phyloP scores from a whole-genome alignment of 2,113 vertebrate genomes.

The Melanerpes aurifrons region DNA sequence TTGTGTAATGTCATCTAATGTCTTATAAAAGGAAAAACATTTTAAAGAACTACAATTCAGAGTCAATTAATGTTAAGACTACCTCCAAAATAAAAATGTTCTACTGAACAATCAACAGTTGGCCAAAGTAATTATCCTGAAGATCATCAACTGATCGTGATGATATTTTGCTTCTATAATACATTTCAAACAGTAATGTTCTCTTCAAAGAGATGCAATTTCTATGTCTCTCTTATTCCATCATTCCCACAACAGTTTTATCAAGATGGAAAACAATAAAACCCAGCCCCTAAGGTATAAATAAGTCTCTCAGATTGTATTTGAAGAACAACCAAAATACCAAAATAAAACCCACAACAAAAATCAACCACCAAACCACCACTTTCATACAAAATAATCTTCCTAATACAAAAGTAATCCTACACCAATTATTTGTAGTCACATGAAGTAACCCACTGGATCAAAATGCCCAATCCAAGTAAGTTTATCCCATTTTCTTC shows the following conservation, averaged over 20 bases:
- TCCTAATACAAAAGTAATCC: not conserved
- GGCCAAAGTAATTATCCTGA: not conserved
- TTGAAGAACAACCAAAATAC: not conserved
- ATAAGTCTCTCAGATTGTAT: not conserved
- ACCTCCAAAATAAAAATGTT: not conserved
- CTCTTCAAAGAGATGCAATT: not conserved
- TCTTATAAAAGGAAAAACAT: not conserved
- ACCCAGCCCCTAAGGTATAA: not conserved
- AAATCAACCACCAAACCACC: not conserved
- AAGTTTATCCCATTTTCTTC: not conserved
- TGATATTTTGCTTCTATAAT: accelerated
- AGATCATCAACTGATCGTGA: not conserved
- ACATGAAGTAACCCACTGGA: not conserved
- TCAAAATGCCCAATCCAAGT: not conserved
- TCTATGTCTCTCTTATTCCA: not conserved
- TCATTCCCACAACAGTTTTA: not conserved
- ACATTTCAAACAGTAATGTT: not conserved
- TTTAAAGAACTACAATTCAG: not conserved
- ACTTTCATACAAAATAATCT: not conserved
- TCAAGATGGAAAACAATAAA: not conserved
- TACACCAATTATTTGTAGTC: not conserved
- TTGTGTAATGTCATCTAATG: not conserved
- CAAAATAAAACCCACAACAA: not conserved
- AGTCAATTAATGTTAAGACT: not conserved
- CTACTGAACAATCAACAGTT: not conserved